Evolutionary conservation across 2,797 vertebrate species (phyloP).

Genomic region (Mallotus villosus): DNA sequence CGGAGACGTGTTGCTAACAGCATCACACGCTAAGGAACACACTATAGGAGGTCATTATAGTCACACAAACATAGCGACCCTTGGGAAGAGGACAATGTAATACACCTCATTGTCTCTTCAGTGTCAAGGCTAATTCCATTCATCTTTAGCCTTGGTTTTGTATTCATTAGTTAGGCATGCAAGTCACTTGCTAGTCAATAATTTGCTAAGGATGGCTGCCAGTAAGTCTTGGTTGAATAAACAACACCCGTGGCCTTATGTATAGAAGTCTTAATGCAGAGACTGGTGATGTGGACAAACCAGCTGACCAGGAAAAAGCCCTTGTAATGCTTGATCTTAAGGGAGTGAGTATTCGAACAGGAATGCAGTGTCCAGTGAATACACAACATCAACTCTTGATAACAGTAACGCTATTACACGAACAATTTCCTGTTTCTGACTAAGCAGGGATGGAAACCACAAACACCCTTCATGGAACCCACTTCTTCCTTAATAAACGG

Average conservation of each 20-base stretch:
- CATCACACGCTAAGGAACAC: background rate
- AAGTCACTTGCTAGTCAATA: slow-evolving; percentile 30
- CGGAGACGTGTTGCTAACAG: slow-evolving; percentile 8
- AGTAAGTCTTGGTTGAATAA: background rate
- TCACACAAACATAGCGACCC: background rate
- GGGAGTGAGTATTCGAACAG: background rate
- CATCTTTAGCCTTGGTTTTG: background rate
- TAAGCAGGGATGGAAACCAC: background rate
- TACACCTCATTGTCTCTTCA: background rate
- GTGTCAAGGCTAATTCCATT: background rate
- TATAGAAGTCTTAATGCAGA: slow-evolving; percentile 10
- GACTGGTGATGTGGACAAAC: slow-evolving; percentile 5
- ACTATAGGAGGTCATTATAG: slow-evolving; percentile 1
- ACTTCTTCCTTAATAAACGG: background rate
- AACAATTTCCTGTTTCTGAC: background rate
- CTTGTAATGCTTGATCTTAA: background rate
- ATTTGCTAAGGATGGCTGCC: slow-evolving; percentile 30
- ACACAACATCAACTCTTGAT: background rate
- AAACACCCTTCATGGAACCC: background rate
- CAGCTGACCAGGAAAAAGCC: slow-evolving; percentile 4
- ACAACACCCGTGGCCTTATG: background rate
- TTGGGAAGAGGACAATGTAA: background rate
- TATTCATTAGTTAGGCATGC: background rate
- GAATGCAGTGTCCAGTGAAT: background rate
- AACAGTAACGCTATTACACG: background rate